phyloP scores from a whole-genome alignment of 2,888 invertebrate species.

The Cremastinae sp. region DNA sequence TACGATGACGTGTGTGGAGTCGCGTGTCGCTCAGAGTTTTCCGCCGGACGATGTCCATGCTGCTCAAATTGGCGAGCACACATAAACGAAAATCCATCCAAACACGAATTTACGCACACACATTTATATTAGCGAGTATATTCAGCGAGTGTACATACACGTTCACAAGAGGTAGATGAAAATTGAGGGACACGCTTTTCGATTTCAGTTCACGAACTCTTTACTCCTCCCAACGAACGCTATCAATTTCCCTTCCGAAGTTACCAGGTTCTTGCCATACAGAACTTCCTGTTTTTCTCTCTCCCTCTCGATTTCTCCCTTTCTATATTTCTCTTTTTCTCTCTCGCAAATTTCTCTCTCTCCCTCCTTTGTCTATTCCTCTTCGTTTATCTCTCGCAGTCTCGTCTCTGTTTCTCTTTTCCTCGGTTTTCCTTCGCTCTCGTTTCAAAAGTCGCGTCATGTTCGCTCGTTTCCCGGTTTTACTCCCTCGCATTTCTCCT shows the following conservation, averaged over 20 bases:
- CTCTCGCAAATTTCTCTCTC: background rate
- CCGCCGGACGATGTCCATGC: conserved; percentile 31
- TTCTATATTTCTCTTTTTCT: no score
- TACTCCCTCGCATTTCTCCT: conserved; percentile 14
- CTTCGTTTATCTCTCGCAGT: background rate
- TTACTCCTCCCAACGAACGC: conserved; percentile 20
- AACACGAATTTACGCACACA: background rate
- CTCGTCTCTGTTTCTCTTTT: background rate
- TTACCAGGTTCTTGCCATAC: conserved; percentile 22
- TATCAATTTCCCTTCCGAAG: conserved; percentile 37
- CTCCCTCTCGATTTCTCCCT: background rate
- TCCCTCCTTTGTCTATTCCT: no score
- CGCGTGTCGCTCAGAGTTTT: conserved; percentile 27
- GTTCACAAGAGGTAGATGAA: conserved; percentile 8
- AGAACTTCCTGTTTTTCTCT: conserved; percentile 4
- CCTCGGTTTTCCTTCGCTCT: conserved; percentile 4
- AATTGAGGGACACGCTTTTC: conserved; percentile 32
- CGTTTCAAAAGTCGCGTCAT: conserved; percentile 45
- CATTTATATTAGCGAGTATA: no score
- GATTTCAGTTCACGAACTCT: conserved; percentile 49
- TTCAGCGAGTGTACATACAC: background rate
- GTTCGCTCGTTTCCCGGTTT: conserved; percentile 45
- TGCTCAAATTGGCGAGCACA: conserved; percentile 5
- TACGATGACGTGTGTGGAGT: conserved; percentile 34
- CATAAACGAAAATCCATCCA: background rate